Evolutionary conservation across 2,113 vertebrate species (phyloP).

Genomic region (Hippocampus guttulatus): DNA sequence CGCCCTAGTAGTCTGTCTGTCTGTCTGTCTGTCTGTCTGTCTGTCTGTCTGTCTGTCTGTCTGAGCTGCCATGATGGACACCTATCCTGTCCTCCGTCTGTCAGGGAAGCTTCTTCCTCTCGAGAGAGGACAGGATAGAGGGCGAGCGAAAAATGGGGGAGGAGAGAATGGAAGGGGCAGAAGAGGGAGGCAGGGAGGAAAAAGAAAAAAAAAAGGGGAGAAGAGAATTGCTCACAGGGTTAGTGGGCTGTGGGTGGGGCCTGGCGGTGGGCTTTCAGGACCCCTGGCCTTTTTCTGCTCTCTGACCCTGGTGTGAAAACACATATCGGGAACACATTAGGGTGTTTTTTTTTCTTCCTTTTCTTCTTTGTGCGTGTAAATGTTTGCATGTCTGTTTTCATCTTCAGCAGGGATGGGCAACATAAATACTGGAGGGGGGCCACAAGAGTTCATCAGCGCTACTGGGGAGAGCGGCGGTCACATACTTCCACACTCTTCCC

Average conservation of each 20-base stretch:
- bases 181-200: conserved; percentile 17
- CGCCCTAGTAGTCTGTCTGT: conserved; percentile 62
- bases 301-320: conserved; percentile 87
- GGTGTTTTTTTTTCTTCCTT: not conserved
- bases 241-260: conserved; percentile 81
- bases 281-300: conserved; percentile 99
- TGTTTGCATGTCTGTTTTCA: conserved; percentile 6
- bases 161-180: conserved; percentile 4
- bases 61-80: conserved; percentile 73
- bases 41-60: conserved; percentile 68
- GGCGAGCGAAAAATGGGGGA: conserved; percentile 13
- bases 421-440: too few species aligned
- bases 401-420: conserved; percentile 2
- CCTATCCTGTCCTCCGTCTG: conserved; percentile 70
- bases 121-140: conserved; percentile 34
- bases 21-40: conserved; percentile 68
- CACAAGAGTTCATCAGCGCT: not conserved
- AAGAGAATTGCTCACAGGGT: conserved; percentile 79
- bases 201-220: conserved; percentile 29
- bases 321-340: conserved; percentile 37
- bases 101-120: conserved; percentile 60
- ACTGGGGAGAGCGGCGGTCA: not conserved
- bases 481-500: too few species aligned
- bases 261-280: conserved; percentile 85
- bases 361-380: too few species aligned